phyloP scores from a whole-genome alignment of 1,140 invertebrate species.

The Atta colombica region DNA sequence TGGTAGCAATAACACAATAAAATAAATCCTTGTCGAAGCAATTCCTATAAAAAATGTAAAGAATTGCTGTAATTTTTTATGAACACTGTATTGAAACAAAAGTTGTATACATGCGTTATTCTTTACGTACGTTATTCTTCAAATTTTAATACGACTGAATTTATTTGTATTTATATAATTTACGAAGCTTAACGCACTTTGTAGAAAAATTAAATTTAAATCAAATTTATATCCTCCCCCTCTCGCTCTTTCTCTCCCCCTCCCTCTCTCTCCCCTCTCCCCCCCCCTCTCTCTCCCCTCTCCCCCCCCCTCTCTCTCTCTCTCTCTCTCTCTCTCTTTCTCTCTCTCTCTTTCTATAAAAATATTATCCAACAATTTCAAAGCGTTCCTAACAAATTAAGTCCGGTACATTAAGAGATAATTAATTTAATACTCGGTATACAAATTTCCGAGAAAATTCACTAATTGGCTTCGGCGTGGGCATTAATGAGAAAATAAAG shows the following conservation, averaged over 20 bases:
- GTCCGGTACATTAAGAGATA: neutral
- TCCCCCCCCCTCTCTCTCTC: no score
- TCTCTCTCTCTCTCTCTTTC: no score
- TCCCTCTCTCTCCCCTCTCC: no score
- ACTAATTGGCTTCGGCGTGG: neutral
- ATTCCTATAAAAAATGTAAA: constrained; percentile 6
- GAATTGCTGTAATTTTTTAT: neutral
- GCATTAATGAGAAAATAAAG: constrained; percentile 15
- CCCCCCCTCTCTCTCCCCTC: no score
- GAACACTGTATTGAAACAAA: neutral
- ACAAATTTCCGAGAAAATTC: constrained; percentile 24
- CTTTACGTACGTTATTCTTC: neutral
- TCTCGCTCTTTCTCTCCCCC: no score
- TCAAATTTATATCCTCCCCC: neutral
- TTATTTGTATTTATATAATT: neutral
- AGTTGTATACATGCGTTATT: neutral
- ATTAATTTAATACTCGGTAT: constrained; percentile 24
- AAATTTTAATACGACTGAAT: neutral
- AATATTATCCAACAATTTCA: constrained; percentile 12
- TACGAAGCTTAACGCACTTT: neutral
- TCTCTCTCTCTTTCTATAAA: neutral
- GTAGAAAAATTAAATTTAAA: neutral
- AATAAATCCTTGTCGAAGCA: neutral
- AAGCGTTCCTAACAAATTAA: constrained; percentile 29
- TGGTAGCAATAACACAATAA: neutral